phyloP scores from a whole-genome alignment of 2,888 invertebrate genomes.

The Proisotoma minuta region DNA sequence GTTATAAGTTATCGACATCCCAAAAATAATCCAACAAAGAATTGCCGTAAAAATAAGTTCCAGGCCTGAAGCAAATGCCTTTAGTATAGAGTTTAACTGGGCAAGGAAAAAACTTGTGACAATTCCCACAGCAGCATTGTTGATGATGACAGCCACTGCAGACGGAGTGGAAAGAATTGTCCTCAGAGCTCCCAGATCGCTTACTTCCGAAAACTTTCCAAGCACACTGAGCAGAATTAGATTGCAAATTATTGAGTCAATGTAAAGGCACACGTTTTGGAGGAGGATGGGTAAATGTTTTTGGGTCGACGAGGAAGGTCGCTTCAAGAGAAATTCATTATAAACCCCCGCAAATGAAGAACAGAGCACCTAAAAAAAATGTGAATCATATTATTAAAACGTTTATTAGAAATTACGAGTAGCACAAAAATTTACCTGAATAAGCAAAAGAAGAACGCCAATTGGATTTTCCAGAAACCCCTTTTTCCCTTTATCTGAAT shows the following conservation, averaged over 20 bases:
- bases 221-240: constrained; percentile 64
- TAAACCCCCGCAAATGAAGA: constrained; percentile 94
- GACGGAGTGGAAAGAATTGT: constrained; percentile 52
- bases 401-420: not conserved
- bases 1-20: constrained; percentile 74
- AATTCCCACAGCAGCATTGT: constrained; percentile 86
- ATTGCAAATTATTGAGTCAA: constrained; percentile 90
- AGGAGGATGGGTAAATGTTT: constrained; percentile 77
- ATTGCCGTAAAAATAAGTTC: constrained; percentile 86
- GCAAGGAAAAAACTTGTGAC: constrained; percentile 90
- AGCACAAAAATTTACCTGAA: constrained; percentile 51
- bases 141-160: constrained; percentile 75
- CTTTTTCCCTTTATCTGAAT: not conserved
- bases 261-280: constrained; percentile 92
- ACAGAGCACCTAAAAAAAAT: constrained; percentile 58
- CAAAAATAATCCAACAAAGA: constrained; percentile 77
- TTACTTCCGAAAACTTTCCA: constrained; percentile 62
- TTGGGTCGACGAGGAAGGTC: constrained; percentile 55
- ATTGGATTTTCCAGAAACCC: constrained; percentile 23
- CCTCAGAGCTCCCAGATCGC: constrained; percentile 53
- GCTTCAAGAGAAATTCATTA: constrained; percentile 85
- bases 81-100: constrained; percentile 87
- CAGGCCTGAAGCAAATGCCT: constrained; percentile 90
- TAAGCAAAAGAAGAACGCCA: constrained; percentile 51
- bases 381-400: no score